Evolutionary conservation across 2,888 invertebrate genomes (phyloP), one percentile per base, ranked within the genome.

Genomic region (Hypselothyrea guttata): DNA sequence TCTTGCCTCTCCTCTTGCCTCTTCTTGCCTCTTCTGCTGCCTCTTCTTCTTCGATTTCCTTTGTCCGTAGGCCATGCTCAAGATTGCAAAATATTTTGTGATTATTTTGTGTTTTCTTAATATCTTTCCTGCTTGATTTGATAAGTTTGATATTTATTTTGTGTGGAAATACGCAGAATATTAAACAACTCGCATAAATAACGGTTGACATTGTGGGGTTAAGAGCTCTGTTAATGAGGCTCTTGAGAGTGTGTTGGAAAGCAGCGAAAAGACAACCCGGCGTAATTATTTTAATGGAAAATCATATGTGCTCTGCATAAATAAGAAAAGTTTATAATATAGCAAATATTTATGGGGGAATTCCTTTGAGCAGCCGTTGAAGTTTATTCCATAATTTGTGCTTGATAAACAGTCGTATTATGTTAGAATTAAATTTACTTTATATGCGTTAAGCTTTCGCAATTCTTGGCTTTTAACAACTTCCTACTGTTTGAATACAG

Each of bases 121-220:
- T 9, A 12, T 12, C 12, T 12, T 34, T 34, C 4, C 30, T 41
- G 40, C 12, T 27, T 13, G 1, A 8, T 16, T 44, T 13, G 12
- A 22, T 42, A 8, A 27, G 30, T 31, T 18, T 28, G 16, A 30
- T 31, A 47, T 53, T 49, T 49, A 51, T 53, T 38, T 48, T 3
- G 41, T 12, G 31, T 34, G 37, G 45, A 44, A 49, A 55, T 42
- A 55, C 55, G 22, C 55, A 69, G 70, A 69, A 69, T 69, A 69
- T 59, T 64, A 64, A 69, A 56, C 55, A 27, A 34, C 13, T 15
- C 9, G 9, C 30, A 22, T 18, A 51, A 46, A 53, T 40, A 40
- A 48, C 28, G 7, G 35, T 30, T 49, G 48, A 37, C 67, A 66
- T 48, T 66, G 45, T 53, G 5, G 7, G 28, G 41, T 37, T 42